phyloP scores from a whole-genome alignment of 1,140 invertebrate species.

The Marisa cornuarietis region DNA sequence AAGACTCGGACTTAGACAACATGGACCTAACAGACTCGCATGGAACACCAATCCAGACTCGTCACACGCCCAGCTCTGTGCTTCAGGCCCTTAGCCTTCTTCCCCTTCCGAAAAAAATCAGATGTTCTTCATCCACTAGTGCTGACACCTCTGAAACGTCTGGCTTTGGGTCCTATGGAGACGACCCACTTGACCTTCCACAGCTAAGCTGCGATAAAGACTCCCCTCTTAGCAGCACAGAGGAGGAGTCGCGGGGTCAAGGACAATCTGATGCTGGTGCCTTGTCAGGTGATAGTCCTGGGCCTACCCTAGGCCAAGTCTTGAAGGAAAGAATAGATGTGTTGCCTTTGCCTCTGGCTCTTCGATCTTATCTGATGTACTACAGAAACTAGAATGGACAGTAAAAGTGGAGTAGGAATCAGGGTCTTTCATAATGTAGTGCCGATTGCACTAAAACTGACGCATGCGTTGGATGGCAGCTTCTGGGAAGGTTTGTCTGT shows the following conservation, averaged over 20 bases:
- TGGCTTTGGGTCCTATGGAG: slow-evolving; percentile 52
- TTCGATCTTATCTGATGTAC: slow-evolving; percentile 72
- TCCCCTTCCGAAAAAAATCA: slow-evolving; percentile 22
- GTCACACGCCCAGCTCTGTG: slow-evolving; percentile 11
- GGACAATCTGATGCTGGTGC: slow-evolving; percentile 19
- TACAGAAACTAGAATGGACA: slow-evolving; percentile 62
- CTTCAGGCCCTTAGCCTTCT: slow-evolving; percentile 6
- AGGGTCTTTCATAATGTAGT: too few relatives aligned
- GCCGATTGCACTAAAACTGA: too few relatives aligned
- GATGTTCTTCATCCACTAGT: slow-evolving; percentile 53
- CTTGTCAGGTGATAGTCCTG: slow-evolving; percentile 31
- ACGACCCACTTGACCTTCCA: slow-evolving; percentile 37
- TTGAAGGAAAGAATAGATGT: slow-evolving; percentile 70
- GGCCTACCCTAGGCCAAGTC: slow-evolving; percentile 52
- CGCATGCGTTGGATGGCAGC: too few relatives aligned
- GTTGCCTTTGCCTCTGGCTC: slow-evolving; percentile 69
- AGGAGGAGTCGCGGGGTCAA: slow-evolving; percentile 11
- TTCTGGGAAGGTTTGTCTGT: too few relatives aligned
- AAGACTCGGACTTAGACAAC: slow-evolving; percentile 25
- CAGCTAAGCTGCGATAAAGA: slow-evolving; percentile 33
- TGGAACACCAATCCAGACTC: slow-evolving; percentile 19
- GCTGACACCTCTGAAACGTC: slow-evolving; percentile 59
- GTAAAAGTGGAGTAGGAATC: too few relatives aligned
- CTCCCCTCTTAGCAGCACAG: slow-evolving; percentile 39
- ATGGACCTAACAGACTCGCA: slow-evolving; percentile 7